Percentiles rank a stretch among this genome's conserved stretches.
These are phyloP conservation scores for Lucifuga dentata DNA, from an alignment of 2,113 vertebrate genomes.

Conservation along the genomic window DNA sequence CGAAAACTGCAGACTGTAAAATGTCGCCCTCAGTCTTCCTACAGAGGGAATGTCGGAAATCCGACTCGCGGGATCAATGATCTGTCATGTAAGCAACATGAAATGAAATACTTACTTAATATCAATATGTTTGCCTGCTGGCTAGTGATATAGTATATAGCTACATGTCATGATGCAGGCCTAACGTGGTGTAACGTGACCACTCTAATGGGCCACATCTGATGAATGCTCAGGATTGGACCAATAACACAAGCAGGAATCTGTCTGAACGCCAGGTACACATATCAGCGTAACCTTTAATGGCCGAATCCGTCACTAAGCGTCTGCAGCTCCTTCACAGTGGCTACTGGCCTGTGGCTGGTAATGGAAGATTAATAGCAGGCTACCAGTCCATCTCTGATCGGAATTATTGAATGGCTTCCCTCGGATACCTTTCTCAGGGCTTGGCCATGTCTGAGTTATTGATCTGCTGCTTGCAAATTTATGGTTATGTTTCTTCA, in stretches of 20 bases:
- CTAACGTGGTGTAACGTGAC: slow-evolving; percentile 57
- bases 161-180: slow-evolving; percentile 48
- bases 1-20: slow-evolving; percentile 29
- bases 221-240: slow-evolving; percentile 61
- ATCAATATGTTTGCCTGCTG: slow-evolving; percentile 51
- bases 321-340: slow-evolving; percentile 9
- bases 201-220: slow-evolving; percentile 64
- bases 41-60: slow-evolving; percentile 44
- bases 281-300: slow-evolving; percentile 54
- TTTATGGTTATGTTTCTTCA: slow-evolving; percentile 80
- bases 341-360: slow-evolving; percentile 49
- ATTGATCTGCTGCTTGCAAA: slow-evolving; percentile 74
- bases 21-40: slow-evolving; percentile 35
- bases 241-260: slow-evolving; percentile 65
- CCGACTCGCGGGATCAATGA: slow-evolving; percentile 65
- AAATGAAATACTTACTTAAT: slow-evolving; percentile 48
- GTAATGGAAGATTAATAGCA: slow-evolving; percentile 69
- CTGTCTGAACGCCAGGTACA: slow-evolving; percentile 49
- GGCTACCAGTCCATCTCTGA: slow-evolving; percentile 54
- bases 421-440: slow-evolving; percentile 69
- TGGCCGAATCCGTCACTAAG: slow-evolving; percentile 62
- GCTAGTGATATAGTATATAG: slow-evolving; percentile 48
- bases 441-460: slow-evolving; percentile 59
- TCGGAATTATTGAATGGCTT: slow-evolving; percentile 72
- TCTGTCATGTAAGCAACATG: slow-evolving; percentile 70